Evolutionary conservation across 2,113 vertebrate genomes (phyloP).

Genomic region (Felis catus): F.catus_Fca126_mat1.0 CM031420.1:62141001-62141500

Average conservation of each 20-base stretch:
- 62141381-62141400: not conserved
- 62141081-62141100: not conserved
- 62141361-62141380: not conserved
- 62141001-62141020: not conserved
- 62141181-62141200: not conserved
- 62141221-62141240: not conserved
- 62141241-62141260: not conserved
- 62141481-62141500: not conserved
- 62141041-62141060: not conserved
- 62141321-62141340: not conserved
- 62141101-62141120: not conserved
- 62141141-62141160: not conserved
- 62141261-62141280: not conserved
- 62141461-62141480: not conserved
- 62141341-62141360: not conserved
- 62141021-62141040: not conserved
- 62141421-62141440: not conserved
- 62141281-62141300: not conserved
- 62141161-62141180: not conserved
- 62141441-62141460: not conserved
- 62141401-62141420: not conserved
- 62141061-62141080: not conserved
- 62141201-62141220: not conserved
- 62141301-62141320: not conserved
- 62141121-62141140: not conserved